Evolutionary conservation across 2,113 vertebrate species (phyloP).

Genomic region (Tragelaphus buxtoni): DNA sequence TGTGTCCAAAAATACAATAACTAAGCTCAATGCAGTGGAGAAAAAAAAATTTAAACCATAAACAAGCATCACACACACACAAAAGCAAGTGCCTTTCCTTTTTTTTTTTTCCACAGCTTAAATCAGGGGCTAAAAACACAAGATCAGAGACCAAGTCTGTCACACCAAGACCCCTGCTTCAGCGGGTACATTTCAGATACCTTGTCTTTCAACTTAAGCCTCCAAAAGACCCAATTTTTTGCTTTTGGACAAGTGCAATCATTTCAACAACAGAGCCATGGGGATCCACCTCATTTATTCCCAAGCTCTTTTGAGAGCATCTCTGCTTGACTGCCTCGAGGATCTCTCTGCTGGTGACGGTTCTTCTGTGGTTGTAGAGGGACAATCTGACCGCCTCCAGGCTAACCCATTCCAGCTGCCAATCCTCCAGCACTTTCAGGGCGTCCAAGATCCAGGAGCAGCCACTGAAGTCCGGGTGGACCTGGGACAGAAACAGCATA

Average conservation of each 20-base stretch:
- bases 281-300: constrained; percentile 12
- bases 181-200: background rate
- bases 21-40: background rate
- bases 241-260: background rate
- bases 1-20: background rate
- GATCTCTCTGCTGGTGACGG: constrained; percentile 5
- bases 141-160: background rate
- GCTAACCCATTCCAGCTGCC: background rate
- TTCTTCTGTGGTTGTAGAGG: constrained; percentile 1
- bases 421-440: background rate
- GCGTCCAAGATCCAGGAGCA: background rate
- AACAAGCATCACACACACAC: background rate
- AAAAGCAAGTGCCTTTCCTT: background rate
- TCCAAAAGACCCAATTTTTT: background rate
- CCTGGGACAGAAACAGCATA: background rate
- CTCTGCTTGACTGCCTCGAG: background rate
- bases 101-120: background rate
- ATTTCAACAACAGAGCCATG: background rate
- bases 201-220: background rate
- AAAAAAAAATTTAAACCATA: background rate
- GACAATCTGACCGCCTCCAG: background rate
- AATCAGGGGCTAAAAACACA: background rate
- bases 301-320: constrained; percentile 12
- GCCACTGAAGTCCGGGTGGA: background rate
- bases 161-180: background rate